Percentiles rank a stretch among this genome's conserved stretches.
Evolutionary conservation across 2,888 invertebrate species (phyloP).

Genomic region (Agonum fuliginosum): DNA sequence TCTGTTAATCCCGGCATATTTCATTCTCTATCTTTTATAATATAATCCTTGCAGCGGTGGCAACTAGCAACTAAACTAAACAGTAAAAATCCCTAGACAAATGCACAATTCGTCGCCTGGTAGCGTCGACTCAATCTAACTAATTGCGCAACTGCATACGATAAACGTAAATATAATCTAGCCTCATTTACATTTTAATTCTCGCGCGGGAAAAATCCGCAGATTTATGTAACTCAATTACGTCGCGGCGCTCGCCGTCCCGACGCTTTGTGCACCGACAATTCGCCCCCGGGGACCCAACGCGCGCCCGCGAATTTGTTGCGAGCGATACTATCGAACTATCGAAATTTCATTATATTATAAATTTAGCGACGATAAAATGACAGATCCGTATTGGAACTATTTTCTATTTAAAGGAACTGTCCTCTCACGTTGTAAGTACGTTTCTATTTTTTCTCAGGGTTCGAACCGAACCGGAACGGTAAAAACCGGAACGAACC

Average conservation of each 20-base stretch:
- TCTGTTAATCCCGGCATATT: slow-evolving; percentile 1
- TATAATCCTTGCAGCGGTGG: slow-evolving; percentile 17
- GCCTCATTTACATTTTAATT: slow-evolving; percentile 48
- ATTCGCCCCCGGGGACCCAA: not conserved
- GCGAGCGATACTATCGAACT: not conserved
- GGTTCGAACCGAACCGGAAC: too few relatives aligned
- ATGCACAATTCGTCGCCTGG: slow-evolving; percentile 40
- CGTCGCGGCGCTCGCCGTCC: not conserved
- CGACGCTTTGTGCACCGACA: not conserved
- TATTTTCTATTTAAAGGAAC: too few relatives aligned
- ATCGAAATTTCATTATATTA: too few relatives aligned
- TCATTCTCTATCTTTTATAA: slow-evolving; percentile 28
- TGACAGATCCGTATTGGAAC: too few relatives aligned
- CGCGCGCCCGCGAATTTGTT: not conserved
- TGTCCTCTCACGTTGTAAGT: too few relatives aligned
- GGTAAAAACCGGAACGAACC: too few relatives aligned
- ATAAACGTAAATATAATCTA: slow-evolving; percentile 45
- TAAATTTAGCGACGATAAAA: not conserved
- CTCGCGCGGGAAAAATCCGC: slow-evolving; percentile 36
- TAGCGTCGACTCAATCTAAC: slow-evolving; percentile 22
- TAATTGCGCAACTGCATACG: slow-evolving; percentile 43
- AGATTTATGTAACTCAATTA: slow-evolving; percentile 50
- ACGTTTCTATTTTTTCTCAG: too few relatives aligned
- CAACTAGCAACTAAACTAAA: too few relatives aligned
- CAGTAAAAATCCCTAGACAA: slow-evolving; percentile 44